These are phyloP conservation scores for Phalacrocorax carbo DNA, from an alignment of 2,113 vertebrate genomes.

Conservation along the genomic window DNA sequence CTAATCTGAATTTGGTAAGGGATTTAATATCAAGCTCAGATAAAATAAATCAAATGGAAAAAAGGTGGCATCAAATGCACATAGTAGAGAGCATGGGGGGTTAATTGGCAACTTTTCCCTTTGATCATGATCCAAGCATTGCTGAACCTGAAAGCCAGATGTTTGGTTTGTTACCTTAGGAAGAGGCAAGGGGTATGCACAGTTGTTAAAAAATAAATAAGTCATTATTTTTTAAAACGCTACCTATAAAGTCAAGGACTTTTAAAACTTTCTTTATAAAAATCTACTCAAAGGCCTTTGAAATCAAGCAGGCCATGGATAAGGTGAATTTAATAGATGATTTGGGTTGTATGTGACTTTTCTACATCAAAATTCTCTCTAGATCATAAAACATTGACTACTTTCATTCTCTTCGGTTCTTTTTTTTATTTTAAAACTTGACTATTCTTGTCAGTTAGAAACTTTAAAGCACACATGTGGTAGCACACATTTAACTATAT, in stretches of 20 bases:
- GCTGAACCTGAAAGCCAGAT: constrained; percentile 38
- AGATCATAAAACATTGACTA: constrained; percentile 16
- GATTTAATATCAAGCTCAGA: constrained; percentile 29
- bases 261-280: constrained; percentile 1
- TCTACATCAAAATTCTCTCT: constrained; percentile 8
- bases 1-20: constrained; percentile 42
- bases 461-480: neutral
- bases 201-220: constrained; percentile 18
- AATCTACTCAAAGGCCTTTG: constrained; percentile 4
- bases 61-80: constrained; percentile 27
- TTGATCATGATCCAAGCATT: constrained; percentile 38
- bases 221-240: constrained; percentile 36
- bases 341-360: neutral
- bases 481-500: neutral
- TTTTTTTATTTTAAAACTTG: neutral
- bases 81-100: neutral
- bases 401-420: neutral
- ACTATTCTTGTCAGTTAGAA: neutral
- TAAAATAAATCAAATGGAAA: constrained; percentile 52
- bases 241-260: neutral
- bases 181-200: neutral
- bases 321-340: constrained; percentile 17
- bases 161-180: constrained; percentile 20
- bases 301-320: constrained; percentile 2
- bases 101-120: constrained; percentile 57